Conservation (phyloP, 2,113 vertebrate genomes). For the Leptocoma aspasia region DNA sequence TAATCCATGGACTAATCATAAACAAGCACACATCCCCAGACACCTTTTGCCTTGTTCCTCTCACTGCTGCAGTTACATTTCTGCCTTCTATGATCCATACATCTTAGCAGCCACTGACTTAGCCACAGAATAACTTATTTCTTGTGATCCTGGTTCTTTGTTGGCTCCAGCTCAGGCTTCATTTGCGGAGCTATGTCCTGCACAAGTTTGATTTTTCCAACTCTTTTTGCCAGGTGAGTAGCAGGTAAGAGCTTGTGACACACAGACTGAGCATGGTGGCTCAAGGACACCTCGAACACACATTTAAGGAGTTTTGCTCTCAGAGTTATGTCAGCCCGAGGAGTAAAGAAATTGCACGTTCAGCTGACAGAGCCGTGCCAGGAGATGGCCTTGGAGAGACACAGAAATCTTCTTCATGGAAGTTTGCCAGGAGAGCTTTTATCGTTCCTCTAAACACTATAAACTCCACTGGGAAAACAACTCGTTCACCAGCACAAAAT, state of each 20-base stretch:
- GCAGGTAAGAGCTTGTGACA: neutral
- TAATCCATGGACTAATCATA: neutral
- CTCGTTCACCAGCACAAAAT: fast-evolving
- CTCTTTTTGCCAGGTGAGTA: neutral
- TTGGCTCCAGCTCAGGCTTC: neutral
- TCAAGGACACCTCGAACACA: neutral
- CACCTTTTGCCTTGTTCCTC: neutral
- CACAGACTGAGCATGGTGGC: fast-evolving
- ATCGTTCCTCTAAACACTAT: neutral
- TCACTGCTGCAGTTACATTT: neutral
- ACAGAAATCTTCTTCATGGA: neutral
- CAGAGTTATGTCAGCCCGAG: neutral
- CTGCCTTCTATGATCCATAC: neutral
- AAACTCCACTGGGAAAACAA: neutral
- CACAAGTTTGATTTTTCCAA: neutral
- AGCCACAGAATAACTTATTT: neutral
- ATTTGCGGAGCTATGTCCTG: neutral
- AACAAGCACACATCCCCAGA: neutral
- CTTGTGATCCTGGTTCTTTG: neutral
- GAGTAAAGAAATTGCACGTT: neutral
- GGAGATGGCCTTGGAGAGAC: neutral
- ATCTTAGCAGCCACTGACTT: neutral
- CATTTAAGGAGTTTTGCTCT: neutral
- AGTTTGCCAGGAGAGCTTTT: neutral
- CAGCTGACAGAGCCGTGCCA: neutral